These are phyloP conservation scores for Atta texana DNA, from an alignment of 1,140 invertebrate genomes.

Conservation along the genomic window DNA sequence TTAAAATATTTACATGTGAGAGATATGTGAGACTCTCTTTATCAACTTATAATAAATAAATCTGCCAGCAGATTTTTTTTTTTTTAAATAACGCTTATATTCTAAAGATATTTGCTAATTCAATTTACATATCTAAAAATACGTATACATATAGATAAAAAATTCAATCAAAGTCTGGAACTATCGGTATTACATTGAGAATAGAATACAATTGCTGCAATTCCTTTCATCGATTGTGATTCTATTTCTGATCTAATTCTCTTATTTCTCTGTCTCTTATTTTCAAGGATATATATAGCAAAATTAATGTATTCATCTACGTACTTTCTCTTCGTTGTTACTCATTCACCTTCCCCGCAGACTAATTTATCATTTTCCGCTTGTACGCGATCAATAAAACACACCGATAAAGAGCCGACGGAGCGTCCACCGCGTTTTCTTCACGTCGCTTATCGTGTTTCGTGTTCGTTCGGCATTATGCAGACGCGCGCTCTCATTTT, in stretches of 20 bases:
- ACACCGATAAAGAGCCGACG: conserved; percentile 59
- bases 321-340: conserved; percentile 21
- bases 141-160: neutral
- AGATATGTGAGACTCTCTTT: neutral
- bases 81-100: neutral
- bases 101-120: neutral
- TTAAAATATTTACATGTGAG: neutral
- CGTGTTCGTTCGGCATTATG: conserved; percentile 41
- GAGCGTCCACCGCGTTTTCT: conserved; percentile 35
- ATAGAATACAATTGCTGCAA: conserved; percentile 3
- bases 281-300: conserved; percentile 14
- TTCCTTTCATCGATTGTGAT: conserved; percentile 30
- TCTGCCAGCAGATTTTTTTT: neutral
- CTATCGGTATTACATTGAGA: conserved; percentile 2
- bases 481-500: conserved; percentile 50
- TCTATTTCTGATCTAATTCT: conserved; percentile 45
- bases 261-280: conserved; percentile 26
- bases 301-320: conserved; percentile 57
- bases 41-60: neutral
- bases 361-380: conserved; percentile 57
- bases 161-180: conserved; percentile 22
- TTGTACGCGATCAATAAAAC: conserved; percentile 62
- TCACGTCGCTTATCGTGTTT: conserved; percentile 58
- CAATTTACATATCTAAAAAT: neutral
- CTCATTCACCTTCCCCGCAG: conserved; percentile 40